phyloP scores from a whole-genome alignment of 1,140 invertebrate genomes.

The Babylonia areolata region DNA sequence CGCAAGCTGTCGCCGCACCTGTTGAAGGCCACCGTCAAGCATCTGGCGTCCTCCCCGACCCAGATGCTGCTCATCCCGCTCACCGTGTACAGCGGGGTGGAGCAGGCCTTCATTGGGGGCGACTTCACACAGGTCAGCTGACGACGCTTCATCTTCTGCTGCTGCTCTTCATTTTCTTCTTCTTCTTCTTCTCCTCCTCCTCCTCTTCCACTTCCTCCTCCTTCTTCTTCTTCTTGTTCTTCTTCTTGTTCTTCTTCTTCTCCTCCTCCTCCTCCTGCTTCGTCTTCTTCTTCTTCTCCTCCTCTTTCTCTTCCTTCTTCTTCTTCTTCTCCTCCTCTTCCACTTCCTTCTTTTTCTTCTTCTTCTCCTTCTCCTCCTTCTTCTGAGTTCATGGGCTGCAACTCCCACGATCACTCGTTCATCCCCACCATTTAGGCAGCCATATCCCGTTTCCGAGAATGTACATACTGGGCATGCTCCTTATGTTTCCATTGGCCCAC shows the following conservation, averaged over 20 bases:
- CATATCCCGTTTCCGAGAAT: no score
- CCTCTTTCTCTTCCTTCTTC: neutral
- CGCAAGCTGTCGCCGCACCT: constrained; percentile 80
- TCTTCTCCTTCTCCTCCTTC: neutral
- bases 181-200: neutral
- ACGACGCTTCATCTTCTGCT: neutral
- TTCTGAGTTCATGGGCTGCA: no score
- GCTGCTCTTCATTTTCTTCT: neutral
- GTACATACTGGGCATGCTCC: no score
- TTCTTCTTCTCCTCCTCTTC: neutral
- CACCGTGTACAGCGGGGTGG: constrained; percentile 97
- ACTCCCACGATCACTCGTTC: no score
- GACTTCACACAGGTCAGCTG: constrained; percentile 90
- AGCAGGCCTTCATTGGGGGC: constrained; percentile 96
- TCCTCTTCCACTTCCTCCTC: neutral
- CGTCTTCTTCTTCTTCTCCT: neutral
- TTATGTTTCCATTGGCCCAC: no score
- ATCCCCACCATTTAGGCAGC: no score
- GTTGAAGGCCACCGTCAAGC: constrained; percentile 91
- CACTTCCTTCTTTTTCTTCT: neutral
- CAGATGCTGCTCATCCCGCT: constrained; percentile 95
- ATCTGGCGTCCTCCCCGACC: constrained; percentile 84
- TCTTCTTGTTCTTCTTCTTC: neutral
- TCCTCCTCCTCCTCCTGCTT: neutral
- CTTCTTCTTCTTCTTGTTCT: neutral